These are phyloP conservation scores for Peromyscus californicus DNA, from an alignment of 2,113 vertebrate genomes.

Conservation along the genomic window DNA sequence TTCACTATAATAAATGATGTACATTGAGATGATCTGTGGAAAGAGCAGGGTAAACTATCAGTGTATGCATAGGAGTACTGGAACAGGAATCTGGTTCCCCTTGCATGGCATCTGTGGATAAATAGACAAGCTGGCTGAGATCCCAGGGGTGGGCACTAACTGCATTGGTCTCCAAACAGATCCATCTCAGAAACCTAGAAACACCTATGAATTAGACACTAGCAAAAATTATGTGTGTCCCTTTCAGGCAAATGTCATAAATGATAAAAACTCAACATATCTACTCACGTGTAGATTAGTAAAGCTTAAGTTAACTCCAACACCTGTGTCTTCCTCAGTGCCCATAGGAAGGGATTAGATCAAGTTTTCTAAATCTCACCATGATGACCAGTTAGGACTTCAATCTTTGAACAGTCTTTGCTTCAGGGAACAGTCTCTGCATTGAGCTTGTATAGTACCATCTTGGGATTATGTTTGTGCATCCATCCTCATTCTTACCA, in stretches of 20 bases:
- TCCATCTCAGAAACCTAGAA: background rate
- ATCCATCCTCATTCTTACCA: fast-evolving
- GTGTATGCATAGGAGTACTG: background rate
- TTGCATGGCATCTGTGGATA: background rate
- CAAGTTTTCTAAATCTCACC: fast-evolving
- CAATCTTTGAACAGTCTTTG: background rate
- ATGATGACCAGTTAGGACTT: background rate
- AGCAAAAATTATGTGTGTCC: background rate
- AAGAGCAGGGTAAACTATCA: background rate
- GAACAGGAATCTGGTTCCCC: background rate
- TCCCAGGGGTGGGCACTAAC: too few species aligned
- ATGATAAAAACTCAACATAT: background rate
- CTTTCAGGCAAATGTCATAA: background rate
- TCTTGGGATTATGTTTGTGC: fast-evolving
- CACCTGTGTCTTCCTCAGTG: background rate
- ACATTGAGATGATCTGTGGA: background rate
- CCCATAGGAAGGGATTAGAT: background rate
- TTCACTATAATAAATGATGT: background rate
- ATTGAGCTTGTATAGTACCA: background rate
- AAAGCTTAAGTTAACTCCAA: background rate
- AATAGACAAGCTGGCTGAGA: background rate
- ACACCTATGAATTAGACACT: background rate
- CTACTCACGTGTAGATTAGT: background rate
- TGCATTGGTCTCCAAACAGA: background rate
- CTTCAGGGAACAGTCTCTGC: background rate